Evolutionary conservation across 1,140 invertebrate species (phyloP).

Genomic region (Halesus radiatus): DNA sequence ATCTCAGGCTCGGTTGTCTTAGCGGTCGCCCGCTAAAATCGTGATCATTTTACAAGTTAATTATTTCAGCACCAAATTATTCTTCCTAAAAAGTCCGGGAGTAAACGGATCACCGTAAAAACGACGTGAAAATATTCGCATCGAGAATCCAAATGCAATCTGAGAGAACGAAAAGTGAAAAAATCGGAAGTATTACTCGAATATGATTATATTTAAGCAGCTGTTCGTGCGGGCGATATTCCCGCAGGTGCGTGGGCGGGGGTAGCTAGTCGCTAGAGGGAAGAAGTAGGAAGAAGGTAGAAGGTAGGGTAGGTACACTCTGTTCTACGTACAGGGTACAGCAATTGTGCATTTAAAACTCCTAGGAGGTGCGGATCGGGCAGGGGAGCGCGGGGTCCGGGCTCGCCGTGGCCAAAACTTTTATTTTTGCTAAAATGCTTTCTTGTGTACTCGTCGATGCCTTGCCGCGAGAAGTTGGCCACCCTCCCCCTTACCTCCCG

Average conservation of each 20-base stretch:
- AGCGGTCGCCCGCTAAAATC: too few species aligned
- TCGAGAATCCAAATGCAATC: too few species aligned
- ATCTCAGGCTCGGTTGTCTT: too few species aligned
- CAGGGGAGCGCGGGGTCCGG: background rate
- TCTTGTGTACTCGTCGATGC: constrained; percentile 56
- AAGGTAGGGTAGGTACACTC: background rate
- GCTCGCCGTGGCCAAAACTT: constrained; percentile 54
- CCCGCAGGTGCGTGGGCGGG: constrained; percentile 21
- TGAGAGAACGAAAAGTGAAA: too few species aligned
- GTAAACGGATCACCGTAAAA: too few species aligned
- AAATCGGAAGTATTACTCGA: too few species aligned
- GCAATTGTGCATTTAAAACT: constrained; percentile 57
- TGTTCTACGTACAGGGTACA: constrained; percentile 33
- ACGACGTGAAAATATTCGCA: too few species aligned
- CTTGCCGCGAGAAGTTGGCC: constrained; percentile 45
- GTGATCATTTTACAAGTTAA: too few species aligned
- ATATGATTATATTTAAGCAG: constrained; percentile 22
- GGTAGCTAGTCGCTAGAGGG: too few species aligned
- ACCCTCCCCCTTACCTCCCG: constrained; percentile 8
- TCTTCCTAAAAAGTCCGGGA: too few species aligned
- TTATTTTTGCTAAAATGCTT: constrained; percentile 59
- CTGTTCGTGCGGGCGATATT: background rate
- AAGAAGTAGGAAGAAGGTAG: background rate
- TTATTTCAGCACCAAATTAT: too few species aligned
- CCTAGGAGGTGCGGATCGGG: background rate